phyloP scores from a whole-genome alignment of 2,888 invertebrate genomes.

The Drosophila prostipennis region DNA sequence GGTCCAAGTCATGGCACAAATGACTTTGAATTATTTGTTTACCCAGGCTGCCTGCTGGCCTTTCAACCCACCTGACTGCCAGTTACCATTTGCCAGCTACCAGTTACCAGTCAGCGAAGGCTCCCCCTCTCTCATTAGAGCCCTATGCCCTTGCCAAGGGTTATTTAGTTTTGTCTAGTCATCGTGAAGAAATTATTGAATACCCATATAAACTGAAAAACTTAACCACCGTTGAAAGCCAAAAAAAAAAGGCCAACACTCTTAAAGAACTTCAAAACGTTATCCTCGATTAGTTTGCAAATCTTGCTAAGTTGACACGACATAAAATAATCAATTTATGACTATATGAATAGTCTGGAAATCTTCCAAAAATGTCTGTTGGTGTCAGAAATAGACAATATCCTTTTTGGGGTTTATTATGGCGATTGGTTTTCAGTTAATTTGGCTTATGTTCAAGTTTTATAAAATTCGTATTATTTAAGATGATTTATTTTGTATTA shows the following conservation, averaged over 20 bases:
- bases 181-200: not conserved
- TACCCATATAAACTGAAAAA: not conserved
- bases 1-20: constrained; percentile 61
- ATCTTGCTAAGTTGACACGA: not conserved
- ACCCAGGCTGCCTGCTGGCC: constrained; percentile 53
- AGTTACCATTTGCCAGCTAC: constrained; percentile 23
- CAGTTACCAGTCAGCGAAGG: constrained; percentile 15
- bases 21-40: constrained; percentile 79
- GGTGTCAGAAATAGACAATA: not conserved
- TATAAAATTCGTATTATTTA: not conserved
- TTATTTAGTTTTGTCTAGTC: constrained; percentile 2
- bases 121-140: constrained; percentile 21
- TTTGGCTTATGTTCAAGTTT: not conserved
- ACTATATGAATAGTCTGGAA: not conserved
- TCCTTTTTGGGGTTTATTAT: not conserved
- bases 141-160: constrained; percentile 10
- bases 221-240: not conserved
- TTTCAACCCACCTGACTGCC: constrained; percentile 15
- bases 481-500: no score
- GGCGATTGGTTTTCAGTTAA: not conserved
- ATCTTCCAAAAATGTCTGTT: not conserved
- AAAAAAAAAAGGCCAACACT: not conserved
- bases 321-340: not conserved
- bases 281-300: not conserved
- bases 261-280: not conserved